These are phyloP conservation scores for Spodoptera exigua DNA, from an alignment of 2,888 invertebrate species.

Conservation along the genomic window DNA sequence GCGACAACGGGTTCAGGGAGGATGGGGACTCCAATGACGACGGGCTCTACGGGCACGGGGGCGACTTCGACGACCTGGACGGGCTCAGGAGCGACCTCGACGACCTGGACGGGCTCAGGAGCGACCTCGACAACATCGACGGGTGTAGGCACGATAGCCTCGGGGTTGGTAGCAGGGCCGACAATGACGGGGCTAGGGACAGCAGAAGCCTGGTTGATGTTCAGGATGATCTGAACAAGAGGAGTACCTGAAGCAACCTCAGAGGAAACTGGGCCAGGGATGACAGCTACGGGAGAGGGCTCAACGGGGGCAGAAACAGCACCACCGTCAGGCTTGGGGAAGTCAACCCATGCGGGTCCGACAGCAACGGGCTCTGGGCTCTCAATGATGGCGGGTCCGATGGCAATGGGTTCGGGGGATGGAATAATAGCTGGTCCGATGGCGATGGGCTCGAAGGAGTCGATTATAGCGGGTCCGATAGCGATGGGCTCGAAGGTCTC, in stretches of 20 bases:
- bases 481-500: constrained; percentile 17
- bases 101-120: constrained; percentile 26
- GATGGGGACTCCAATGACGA: constrained; percentile 28
- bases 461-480: constrained; percentile 55
- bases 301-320: constrained; percentile 21
- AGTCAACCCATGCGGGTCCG: constrained; percentile 57
- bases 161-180: constrained; percentile 30
- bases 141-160: constrained; percentile 27
- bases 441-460: constrained; percentile 59
- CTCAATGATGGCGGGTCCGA: constrained; percentile 20
- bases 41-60: constrained; percentile 33
- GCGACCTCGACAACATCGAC: constrained; percentile 20
- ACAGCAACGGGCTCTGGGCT: constrained; percentile 16
- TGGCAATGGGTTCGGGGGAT: constrained; percentile 64
- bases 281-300: constrained; percentile 31
- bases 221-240: constrained; percentile 66
- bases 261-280: constrained; percentile 11
- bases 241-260: constrained; percentile 49
- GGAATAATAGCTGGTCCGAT: constrained; percentile 57
- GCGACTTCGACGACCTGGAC: constrained; percentile 28
- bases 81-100: constrained; percentile 34
- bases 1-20: constrained; percentile 44
- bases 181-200: constrained; percentile 32
- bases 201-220: constrained; percentile 52
- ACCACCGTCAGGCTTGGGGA: constrained; percentile 48